Base-by-base conservation (phyloP, 1,140 invertebrate genomes). In the Zophobas atratus region DNA sequence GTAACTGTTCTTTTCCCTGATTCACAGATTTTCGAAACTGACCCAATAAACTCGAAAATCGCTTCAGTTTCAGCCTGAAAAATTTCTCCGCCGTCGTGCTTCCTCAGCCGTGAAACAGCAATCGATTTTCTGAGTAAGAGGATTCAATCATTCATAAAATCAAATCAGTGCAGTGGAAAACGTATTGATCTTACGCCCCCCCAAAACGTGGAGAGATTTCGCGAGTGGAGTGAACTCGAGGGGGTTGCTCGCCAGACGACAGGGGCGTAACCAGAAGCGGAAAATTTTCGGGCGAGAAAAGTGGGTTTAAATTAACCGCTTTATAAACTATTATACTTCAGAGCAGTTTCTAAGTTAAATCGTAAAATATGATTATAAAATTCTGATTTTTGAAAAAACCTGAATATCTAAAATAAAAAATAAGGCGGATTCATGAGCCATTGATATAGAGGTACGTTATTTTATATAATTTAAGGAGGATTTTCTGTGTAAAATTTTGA, bases 131-230 rank as follows among this genome's bases (percentile, higher is more conserved):
- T 60, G 38, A 38, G 38, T 41, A 60, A 60, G 57, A 60, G 34
- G 53, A 56, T 33, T 70, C 70, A 53, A 72, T 72, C 70, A 51
- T 72, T 72, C 46, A 51, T 20, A 72, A 72, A 72, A 72, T 72
- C 70, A 51, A 72, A 72, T 72, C 70, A 51, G 70, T 60, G 57
- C 57, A 60, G 53, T 35, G 53, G 53, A 56, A 56, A 56, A 51
- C 49, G 49, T 67, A 67, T 67, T 67, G 60, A 67, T 67, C 60
- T 41, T 20, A 20, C 20, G 20, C 20, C 20, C 20, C 20, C 20
- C 20, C 20, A 20, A 20, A 20, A 20, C 20, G 35, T 35, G 56
- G 6, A 0, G 43, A 8, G 43, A 46, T 46, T 46, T 4, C 8
- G 35, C 56, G 4, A 5, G 5, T 5, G 55, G 33, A 5, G 32